Percentiles rank a stretch among this genome's conserved stretches.
Conservation (phyloP, 2,113 vertebrate species). For the Myiagra hebetior region DNA sequence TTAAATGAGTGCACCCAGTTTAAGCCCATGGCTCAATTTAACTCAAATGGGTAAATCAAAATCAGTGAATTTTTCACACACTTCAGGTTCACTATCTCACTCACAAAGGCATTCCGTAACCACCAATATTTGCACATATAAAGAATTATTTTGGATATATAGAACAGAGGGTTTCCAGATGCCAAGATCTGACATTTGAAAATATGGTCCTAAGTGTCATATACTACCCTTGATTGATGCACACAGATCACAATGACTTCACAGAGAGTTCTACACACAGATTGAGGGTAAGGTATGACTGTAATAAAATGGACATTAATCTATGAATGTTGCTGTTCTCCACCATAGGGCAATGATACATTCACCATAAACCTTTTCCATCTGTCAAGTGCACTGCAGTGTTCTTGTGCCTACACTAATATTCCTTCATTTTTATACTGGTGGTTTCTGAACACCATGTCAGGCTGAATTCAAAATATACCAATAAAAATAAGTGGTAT, state of each 20-base stretch:
- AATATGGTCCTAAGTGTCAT: background rate
- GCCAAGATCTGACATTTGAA: background rate
- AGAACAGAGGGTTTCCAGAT: background rate
- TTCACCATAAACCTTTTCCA: constrained; percentile 23
- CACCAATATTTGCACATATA: background rate
- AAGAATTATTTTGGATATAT: background rate
- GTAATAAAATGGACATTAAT: constrained; percentile 48
- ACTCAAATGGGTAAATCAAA: background rate
- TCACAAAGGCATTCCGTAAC: background rate
- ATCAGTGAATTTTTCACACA: background rate
- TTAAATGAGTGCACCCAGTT: background rate
- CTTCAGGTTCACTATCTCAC: background rate
- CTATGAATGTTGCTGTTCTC: constrained; percentile 14
- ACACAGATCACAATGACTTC: background rate
- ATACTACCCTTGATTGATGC: background rate
- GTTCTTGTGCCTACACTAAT: background rate
- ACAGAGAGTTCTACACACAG: background rate
- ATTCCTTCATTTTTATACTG: background rate
- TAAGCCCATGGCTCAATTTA: background rate
- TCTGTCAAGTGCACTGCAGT: background rate
- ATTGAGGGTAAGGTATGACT: constrained; percentile 13
- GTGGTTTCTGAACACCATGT: background rate
- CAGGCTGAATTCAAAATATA: background rate
- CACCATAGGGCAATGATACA: constrained; percentile 17
- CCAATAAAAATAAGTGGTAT: background rate